phyloP scores from a whole-genome alignment of 2,113 vertebrate genomes.

The Peromyscus leucopus region DNA sequence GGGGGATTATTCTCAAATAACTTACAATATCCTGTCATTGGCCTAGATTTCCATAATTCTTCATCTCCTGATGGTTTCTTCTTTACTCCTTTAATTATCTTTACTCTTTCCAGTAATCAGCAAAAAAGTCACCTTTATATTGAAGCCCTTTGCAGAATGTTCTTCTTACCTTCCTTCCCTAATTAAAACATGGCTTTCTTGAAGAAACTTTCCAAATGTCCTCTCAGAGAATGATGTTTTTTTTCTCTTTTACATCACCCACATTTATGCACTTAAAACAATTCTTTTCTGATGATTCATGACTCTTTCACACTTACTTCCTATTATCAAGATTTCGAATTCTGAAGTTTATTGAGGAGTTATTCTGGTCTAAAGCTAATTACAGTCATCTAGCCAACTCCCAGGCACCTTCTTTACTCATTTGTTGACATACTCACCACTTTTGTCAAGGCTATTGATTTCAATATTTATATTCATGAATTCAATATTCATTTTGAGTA shows the following conservation, averaged over 20 bases:
- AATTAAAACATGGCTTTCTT: neutral
- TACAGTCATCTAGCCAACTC: neutral
- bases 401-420: neutral
- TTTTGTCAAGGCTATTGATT: neutral
- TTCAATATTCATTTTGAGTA: neutral
- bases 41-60: neutral
- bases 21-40: neutral
- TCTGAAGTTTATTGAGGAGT: neutral
- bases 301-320: neutral
- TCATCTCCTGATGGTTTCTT: neutral
- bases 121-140: neutral
- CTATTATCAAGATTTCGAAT: neutral
- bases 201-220: neutral
- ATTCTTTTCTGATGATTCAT: neutral
- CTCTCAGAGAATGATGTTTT: neutral
- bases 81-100: neutral
- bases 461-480: neutral
- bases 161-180: neutral
- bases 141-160: neutral
- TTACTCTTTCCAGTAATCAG: neutral
- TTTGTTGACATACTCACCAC: neutral
- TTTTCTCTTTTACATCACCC: neutral
- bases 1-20: neutral
- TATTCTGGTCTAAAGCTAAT: neutral
- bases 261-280: neutral